phyloP scores from a whole-genome alignment of 30 jellyfish, hydroid and myxozoan species.

The Phacellophora camtschatica region DNA sequence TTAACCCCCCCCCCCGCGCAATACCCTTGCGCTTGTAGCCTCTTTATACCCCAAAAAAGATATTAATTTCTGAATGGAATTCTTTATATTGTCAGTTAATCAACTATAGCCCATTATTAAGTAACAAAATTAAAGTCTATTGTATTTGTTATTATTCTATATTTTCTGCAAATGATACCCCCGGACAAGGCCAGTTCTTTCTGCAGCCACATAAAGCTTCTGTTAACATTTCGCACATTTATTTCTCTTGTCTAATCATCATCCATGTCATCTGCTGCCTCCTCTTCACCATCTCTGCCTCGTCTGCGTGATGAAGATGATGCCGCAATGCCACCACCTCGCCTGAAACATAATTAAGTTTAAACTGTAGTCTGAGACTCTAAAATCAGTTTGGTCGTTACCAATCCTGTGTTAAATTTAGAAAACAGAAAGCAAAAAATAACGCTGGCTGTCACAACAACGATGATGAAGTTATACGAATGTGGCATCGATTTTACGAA shows the following conservation, averaged over 20 bases:
- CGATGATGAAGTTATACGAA: too few relatives aligned
- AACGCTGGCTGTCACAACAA: too few relatives aligned
- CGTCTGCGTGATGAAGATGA: constrained; percentile 74
- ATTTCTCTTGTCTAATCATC: constrained; percentile 40
- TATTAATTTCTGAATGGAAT: neutral
- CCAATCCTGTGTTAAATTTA: too few relatives aligned
- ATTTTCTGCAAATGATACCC: neutral
- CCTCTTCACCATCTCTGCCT: constrained; percentile 89
- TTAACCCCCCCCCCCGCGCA: too few relatives aligned
- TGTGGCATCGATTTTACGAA: too few relatives aligned
- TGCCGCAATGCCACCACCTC: constrained; percentile 57
- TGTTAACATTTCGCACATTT: neutral
- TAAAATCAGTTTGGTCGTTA: too few relatives aligned
- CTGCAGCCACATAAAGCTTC: constrained; percentile 8
- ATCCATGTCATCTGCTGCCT: constrained; percentile 82
- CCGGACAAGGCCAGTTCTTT: neutral
- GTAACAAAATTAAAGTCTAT: neutral
- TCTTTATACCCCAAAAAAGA: too few relatives aligned
- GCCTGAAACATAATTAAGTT: constrained; percentile 24
- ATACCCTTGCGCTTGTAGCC: too few relatives aligned
- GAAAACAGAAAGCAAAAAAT: too few relatives aligned
- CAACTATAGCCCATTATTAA: neutral
- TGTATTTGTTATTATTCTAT: neutral
- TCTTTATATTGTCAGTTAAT: neutral
- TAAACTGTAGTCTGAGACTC: neutral